Evolutionary conservation across 2,113 vertebrate genomes (phyloP).

Genomic region (Bos indicus): DNA sequence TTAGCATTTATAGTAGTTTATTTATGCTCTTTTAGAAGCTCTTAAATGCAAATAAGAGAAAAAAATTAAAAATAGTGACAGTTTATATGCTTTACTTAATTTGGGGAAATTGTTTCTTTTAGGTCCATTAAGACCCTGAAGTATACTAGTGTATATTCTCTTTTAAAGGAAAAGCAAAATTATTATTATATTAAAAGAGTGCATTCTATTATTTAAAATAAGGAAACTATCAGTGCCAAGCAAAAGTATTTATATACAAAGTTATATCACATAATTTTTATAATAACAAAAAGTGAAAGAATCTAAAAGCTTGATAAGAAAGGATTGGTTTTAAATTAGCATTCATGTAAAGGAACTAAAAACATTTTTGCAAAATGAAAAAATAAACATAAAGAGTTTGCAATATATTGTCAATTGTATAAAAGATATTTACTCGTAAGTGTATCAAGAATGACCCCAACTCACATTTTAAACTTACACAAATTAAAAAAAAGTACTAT

Average conservation of each 20-base stretch:
- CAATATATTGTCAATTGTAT: slow-evolving; percentile 21
- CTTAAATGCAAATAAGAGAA: neutral
- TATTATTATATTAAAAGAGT: neutral
- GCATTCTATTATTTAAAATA: neutral
- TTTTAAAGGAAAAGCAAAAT: slow-evolving; percentile 15
- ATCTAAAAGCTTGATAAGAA: slow-evolving; percentile 12
- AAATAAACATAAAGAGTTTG: slow-evolving; percentile 41
- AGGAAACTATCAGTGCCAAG: neutral
- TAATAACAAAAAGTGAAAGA: slow-evolving; percentile 23
- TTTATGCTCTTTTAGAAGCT: neutral
- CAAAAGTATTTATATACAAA: slow-evolving; percentile 45
- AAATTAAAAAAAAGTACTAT: neutral
- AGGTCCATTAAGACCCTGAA: neutral
- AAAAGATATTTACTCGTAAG: neutral
- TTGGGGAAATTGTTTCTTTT: neutral
- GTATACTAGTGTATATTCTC: neutral
- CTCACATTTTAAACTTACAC: slow-evolving; percentile 43
- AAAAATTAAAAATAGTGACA: neutral
- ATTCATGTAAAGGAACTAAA: slow-evolving; percentile 24
- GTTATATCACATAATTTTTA: slow-evolving; percentile 15
- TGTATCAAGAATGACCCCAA: slow-evolving; percentile 24
- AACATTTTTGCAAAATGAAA: slow-evolving; percentile 24
- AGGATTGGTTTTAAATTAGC: slow-evolving; percentile 47
- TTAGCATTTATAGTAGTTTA: neutral
- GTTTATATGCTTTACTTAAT: neutral